A percentile compares a stretch with the other conserved stretches of the same genome.
phyloP scores from a whole-genome alignment of 2,888 invertebrate genomes.

The Dasypolia templi region DNA sequence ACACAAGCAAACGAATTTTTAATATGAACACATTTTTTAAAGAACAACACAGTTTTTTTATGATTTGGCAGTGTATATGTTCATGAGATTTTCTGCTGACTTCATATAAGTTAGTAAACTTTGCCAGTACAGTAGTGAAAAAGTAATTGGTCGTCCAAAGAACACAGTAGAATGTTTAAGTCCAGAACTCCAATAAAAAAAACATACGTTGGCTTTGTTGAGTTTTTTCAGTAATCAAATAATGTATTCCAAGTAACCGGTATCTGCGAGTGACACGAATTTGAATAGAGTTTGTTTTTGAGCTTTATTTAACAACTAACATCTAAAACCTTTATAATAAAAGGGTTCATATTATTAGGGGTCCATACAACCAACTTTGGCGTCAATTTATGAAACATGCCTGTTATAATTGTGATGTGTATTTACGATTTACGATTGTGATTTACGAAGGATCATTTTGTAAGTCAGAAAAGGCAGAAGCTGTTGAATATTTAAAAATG shows the following conservation, averaged over 20 bases:
- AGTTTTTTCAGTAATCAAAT: neutral
- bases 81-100: neutral
- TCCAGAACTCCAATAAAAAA: neutral
- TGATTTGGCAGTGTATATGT: neutral
- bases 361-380: constrained; percentile 4
- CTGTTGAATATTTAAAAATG: constrained; percentile 40
- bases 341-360: constrained; percentile 39
- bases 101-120: neutral
- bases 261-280: neutral
- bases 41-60: too few species aligned
- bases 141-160: neutral
- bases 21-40: constrained; percentile 3
- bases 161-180: neutral
- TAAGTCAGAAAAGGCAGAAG: neutral
- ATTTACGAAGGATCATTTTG: constrained; percentile 27
- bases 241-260: neutral
- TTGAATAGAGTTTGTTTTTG: constrained; percentile 13
- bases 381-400: constrained; percentile 31
- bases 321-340: constrained; percentile 15
- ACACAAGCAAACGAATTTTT: constrained; percentile 26
- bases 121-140: neutral
- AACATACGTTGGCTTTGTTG: neutral
- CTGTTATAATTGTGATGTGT: constrained; percentile 15
- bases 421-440: too few species aligned
- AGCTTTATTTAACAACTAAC: neutral